phyloP scores from a whole-genome alignment of 2,888 invertebrate species.

The Miltochrista miniata region DNA sequence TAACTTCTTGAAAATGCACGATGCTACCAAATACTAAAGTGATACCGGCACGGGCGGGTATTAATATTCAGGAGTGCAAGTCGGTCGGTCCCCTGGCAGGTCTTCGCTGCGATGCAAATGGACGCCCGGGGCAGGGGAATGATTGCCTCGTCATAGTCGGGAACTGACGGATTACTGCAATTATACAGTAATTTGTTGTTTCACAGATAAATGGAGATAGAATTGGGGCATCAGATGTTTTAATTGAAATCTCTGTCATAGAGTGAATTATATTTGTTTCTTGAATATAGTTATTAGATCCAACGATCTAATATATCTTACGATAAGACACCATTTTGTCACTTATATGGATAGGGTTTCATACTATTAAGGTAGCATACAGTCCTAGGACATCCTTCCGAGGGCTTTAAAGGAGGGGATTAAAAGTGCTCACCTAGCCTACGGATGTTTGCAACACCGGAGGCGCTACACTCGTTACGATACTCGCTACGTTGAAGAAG shows the following conservation, averaged over 20 bases:
- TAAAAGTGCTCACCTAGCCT: no score
- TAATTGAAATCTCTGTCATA: slow-evolving; percentile 25
- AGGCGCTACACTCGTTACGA: no score
- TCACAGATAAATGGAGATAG: slow-evolving; percentile 24
- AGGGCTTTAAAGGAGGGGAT: no score
- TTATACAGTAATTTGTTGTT: slow-evolving; percentile 38
- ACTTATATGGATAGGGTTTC: no score
- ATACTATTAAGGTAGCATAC: no score
- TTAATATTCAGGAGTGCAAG: slow-evolving; percentile 34
- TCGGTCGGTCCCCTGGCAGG: slow-evolving; percentile 3
- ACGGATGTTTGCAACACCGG: no score
- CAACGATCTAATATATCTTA: neutral
- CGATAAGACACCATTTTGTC: neutral
- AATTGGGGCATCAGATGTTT: slow-evolving; percentile 19
- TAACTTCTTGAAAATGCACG: slow-evolving; percentile 7
- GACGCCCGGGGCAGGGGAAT: slow-evolving; percentile 30
- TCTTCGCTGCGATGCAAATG: slow-evolving; percentile 27
- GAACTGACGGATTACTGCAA: slow-evolving; percentile 37
- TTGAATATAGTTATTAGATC: neutral
- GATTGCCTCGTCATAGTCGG: slow-evolving; percentile 30
- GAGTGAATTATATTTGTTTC: neutral
- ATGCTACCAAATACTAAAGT: slow-evolving; percentile 31
- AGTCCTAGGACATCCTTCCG: no score
- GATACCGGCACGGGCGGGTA: slow-evolving; percentile 23
- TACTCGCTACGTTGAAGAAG: no score